Evolutionary conservation across 2,888 invertebrate genomes (phyloP).

Genomic region (Baronia brevicornis): DNA sequence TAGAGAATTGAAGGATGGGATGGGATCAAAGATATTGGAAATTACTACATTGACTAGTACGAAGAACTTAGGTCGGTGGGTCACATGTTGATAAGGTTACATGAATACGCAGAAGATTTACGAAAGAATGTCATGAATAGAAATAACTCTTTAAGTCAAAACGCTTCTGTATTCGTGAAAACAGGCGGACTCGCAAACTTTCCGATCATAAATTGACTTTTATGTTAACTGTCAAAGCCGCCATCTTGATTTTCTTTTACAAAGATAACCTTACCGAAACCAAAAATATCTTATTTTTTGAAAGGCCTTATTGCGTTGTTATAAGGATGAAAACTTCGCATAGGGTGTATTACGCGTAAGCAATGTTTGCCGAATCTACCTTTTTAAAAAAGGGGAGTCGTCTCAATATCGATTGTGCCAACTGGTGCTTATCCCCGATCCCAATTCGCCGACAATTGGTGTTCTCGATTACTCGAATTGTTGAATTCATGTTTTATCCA

Average conservation of each 20-base stretch:
- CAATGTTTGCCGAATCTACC: conserved; percentile 28
- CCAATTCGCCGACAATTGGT: conserved; percentile 54
- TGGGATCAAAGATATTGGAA: too few species aligned
- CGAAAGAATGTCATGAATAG: conserved; percentile 64
- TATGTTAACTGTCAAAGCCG: conserved; percentile 68
- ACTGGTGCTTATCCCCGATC: conserved; percentile 69
- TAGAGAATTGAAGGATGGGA: too few species aligned
- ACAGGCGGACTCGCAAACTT: conserved; percentile 57
- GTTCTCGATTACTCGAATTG: conserved; percentile 42
- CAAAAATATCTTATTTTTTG: conserved; percentile 27
- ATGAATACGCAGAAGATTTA: conserved; percentile 14
- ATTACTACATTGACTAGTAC: too few species aligned
- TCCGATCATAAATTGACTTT: conserved; percentile 63
- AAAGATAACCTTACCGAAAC: conserved; percentile 40
- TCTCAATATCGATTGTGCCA: conserved; percentile 71
- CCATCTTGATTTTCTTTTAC: conserved; percentile 53
- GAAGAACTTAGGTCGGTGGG: too few species aligned
- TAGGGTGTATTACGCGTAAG: conserved; percentile 23
- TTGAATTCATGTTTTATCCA: too few species aligned
- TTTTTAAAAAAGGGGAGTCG: conserved; percentile 53
- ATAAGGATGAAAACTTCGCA: conserved; percentile 41
- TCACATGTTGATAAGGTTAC: too few species aligned
- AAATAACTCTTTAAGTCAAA: conserved; percentile 53
- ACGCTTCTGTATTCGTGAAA: conserved; percentile 62
- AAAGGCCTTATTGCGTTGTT: conserved; percentile 37